Base-by-base conservation (phyloP, 2,113 vertebrate species). In the Tautogolabrus adspersus region DNA sequence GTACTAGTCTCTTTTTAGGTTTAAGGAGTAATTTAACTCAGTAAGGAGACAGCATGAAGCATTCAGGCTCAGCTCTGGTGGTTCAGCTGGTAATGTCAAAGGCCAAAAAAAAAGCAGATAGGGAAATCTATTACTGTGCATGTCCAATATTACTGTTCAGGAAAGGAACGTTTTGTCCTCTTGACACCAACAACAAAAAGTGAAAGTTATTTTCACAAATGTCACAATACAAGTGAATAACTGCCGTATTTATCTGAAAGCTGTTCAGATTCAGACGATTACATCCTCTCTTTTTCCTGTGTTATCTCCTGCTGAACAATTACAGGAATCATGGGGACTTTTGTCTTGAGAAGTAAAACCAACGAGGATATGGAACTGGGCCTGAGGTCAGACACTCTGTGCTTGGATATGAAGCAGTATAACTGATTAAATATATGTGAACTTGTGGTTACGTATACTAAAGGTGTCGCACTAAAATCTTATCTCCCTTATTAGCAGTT, bases 221-320 rank as follows among this genome's bases (percentile, higher is more conserved):
- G 55, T 71, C 56, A 57, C 11, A 70, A 55, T 23, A 68, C 23
- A 68, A 52, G 30, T 76, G 42, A 72, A 56, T 66, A n/a, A 75
- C 85, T 74, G 72, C 65, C 61, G 70, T 74, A 70, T 77, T 82
- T 78, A 81, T 83, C 75, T 81, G 62, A 59, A 74, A 67, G 52
- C 73, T 77, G 73, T 81, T 74, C 73, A 60, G 52, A 84, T 83
- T 85, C 66, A 85, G 69, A 72, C 51, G 75, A 89, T 70, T 86
- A 81, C 79, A 81, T 74, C 69, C 75, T 66, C 22, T 81, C 42
- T 6, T n/a, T 79, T 82, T 89, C 84, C 89, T 83, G 79, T 82
- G 83, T 87, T 93, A 91, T 93, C 90, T 88, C 62, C 11, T 3
- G 10, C 52, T 30, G 77, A 90, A 93, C 90, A 92, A 92, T 92